Conservation (phyloP, 1,140 invertebrate genomes). For the Panulirus ornatus region DNA sequence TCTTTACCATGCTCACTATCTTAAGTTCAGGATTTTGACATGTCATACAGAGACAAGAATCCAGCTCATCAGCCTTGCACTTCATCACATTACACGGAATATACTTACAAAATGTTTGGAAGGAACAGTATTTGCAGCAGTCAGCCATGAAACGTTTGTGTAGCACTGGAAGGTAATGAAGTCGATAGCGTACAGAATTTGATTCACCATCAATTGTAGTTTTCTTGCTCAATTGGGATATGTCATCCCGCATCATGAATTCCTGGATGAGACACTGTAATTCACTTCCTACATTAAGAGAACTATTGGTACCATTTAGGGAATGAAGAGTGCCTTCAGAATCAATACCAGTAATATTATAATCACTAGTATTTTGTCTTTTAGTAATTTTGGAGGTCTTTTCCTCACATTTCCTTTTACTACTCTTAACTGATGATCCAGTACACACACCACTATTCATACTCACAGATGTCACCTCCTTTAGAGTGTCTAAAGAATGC, state of each 20-base stretch:
- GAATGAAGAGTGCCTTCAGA: neutral
- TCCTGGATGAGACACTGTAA: conserved; percentile 16
- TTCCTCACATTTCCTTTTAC: neutral
- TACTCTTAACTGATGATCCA: neutral
- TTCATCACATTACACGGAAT: conserved; percentile 25
- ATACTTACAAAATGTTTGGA: conserved; percentile 21
- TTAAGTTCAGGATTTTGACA: conserved; percentile 54
- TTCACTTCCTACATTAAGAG: neutral
- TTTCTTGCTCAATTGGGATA: neutral
- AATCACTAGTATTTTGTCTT: neutral
- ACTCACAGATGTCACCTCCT: no score
- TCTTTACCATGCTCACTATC: conserved; percentile 38
- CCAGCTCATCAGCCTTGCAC: conserved; percentile 30
- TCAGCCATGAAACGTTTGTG: conserved; percentile 54
- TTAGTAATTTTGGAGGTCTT: neutral
- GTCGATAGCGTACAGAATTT: neutral
- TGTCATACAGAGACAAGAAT: conserved; percentile 23
- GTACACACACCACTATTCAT: no score
- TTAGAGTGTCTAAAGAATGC: neutral
- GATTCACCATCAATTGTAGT: neutral
- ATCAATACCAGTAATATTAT: neutral
- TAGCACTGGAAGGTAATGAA: conserved; percentile 38
- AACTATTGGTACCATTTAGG: neutral
- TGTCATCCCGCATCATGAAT: conserved; percentile 45
- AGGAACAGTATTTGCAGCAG: conserved; percentile 27